Conservation (phyloP, 2,113 vertebrate species). For the Apodemus sylvaticus region DNA sequence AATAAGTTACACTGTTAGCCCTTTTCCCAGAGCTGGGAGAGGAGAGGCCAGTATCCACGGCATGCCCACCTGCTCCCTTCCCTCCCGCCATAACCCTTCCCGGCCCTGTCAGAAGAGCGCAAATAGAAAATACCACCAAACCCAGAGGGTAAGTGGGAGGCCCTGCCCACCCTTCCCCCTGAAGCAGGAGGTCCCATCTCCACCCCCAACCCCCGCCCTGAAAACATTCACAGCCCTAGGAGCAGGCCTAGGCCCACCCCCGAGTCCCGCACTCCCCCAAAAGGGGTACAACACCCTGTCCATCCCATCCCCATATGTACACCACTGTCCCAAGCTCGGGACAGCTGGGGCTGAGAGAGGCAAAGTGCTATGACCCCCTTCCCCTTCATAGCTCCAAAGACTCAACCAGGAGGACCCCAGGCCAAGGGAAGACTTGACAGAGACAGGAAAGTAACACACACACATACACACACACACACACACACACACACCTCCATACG, state of each 20-base stretch:
- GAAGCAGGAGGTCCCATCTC: slow-evolving; percentile 70
- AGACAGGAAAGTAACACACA: slow-evolving; percentile 35
- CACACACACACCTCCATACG: neutral
- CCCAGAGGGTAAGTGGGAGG: slow-evolving; percentile 61
- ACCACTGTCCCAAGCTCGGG: slow-evolving; percentile 54
- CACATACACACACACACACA: neutral
- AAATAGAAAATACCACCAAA: slow-evolving; percentile 73
- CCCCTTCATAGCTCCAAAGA: slow-evolving; percentile 79
- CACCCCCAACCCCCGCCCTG: slow-evolving; percentile 69
- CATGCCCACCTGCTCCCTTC: slow-evolving; percentile 21
- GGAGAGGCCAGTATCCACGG: slow-evolving; percentile 11
- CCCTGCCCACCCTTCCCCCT: slow-evolving; percentile 71
- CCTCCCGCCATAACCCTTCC: slow-evolving; percentile 51
- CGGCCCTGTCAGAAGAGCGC: slow-evolving; percentile 46
- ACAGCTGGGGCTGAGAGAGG: slow-evolving; percentile 67
- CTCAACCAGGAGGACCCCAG: slow-evolving; percentile 73
- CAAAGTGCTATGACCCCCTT: slow-evolving; percentile 67
- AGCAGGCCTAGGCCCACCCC: slow-evolving; percentile 54
- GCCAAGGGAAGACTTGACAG: slow-evolving; percentile 75
- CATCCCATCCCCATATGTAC: slow-evolving; percentile 79
- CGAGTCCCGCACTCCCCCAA: slow-evolving; percentile 40
- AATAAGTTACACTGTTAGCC: slow-evolving; percentile 84
- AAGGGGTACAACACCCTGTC: slow-evolving; percentile 71
- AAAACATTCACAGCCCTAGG: slow-evolving; percentile 79
- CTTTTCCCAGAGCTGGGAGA: slow-evolving; percentile 68